These are phyloP conservation scores for Fregata magnificens DNA, from an alignment of 2,113 vertebrate genomes.

Conservation along the genomic window DNA sequence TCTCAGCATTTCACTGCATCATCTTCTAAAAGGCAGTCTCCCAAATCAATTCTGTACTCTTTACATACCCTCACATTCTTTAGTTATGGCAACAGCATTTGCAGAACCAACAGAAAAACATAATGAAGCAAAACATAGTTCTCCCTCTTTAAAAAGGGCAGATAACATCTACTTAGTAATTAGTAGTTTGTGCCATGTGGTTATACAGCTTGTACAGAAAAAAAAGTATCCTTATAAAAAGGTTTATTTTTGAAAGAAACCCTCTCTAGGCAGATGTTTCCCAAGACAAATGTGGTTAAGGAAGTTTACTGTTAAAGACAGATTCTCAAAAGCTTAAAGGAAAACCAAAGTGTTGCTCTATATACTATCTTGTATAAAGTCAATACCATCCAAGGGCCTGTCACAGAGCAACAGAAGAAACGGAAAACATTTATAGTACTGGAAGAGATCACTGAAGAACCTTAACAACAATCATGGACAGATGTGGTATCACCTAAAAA, in stretches of 20 bases:
- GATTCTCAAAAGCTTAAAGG: background rate
- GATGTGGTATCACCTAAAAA: background rate
- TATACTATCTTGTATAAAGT: background rate
- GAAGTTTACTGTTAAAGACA: background rate
- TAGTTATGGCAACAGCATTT: background rate
- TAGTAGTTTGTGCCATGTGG: background rate
- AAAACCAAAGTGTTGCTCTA: background rate
- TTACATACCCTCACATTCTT: background rate
- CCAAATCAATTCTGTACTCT: background rate
- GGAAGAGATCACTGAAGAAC: background rate
- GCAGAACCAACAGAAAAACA: background rate
- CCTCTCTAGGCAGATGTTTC: background rate
- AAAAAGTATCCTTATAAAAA: background rate
- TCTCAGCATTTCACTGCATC: background rate
- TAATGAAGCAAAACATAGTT: background rate
- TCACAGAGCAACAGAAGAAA: background rate
- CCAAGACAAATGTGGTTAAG: background rate
- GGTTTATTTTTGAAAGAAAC: background rate
- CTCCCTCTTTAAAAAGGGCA: background rate
- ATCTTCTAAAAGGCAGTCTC: background rate
- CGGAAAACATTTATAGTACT: background rate
- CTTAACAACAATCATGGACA: background rate
- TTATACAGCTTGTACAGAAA: background rate
- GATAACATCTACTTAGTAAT: background rate
- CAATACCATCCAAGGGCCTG: background rate